Conservation (phyloP, 2,113 vertebrate species). For the Lampris megalopsis region DNA sequence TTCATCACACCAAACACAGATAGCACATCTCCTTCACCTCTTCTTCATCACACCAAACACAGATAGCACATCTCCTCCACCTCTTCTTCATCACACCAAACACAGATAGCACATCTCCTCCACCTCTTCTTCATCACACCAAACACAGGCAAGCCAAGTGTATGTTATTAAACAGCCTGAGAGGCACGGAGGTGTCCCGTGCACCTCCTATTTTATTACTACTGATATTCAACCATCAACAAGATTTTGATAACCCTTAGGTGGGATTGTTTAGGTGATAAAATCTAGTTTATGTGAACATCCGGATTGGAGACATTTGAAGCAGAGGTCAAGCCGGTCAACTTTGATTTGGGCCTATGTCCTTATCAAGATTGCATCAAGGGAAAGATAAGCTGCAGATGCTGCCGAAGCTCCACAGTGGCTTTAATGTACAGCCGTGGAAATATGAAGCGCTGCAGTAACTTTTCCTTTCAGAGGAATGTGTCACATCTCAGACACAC, state of each 20-base stretch:
- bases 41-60: too few relatives aligned
- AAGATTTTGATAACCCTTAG: slow-evolving; percentile 48
- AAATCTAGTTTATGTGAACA: slow-evolving; percentile 12
- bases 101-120: slow-evolving; percentile 39
- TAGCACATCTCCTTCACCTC: too few relatives aligned
- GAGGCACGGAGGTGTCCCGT: slow-evolving; percentile 39
- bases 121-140: slow-evolving; percentile 63
- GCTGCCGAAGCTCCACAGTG: too few relatives aligned
- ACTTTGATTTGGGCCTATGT: not conserved
- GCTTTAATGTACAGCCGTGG: too few relatives aligned
- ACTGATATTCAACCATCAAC: slow-evolving; percentile 57
- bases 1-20: too few relatives aligned
- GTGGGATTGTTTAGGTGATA: slow-evolving; percentile 44
- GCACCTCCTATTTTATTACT: slow-evolving; percentile 39
- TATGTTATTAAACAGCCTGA: slow-evolving; percentile 57
- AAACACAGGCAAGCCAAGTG: slow-evolving; percentile 49
- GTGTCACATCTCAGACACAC: too few relatives aligned
- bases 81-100: too few relatives aligned
- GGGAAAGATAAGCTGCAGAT: too few relatives aligned
- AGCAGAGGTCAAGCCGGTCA: slow-evolving; percentile 4
- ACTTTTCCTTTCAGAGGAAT: too few relatives aligned
- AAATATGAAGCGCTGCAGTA: too few relatives aligned
- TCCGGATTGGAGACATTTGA: slow-evolving; percentile 12
- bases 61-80: too few relatives aligned
- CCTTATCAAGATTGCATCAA: not conserved